A percentile compares a stretch with the other conserved stretches of the same genome.
These are phyloP conservation scores for Aurelia aurita complex sp. Pacific DNA, from an alignment of 30 jellyfish, hydroid and myxozoan species.

Conservation along the genomic window DNA sequence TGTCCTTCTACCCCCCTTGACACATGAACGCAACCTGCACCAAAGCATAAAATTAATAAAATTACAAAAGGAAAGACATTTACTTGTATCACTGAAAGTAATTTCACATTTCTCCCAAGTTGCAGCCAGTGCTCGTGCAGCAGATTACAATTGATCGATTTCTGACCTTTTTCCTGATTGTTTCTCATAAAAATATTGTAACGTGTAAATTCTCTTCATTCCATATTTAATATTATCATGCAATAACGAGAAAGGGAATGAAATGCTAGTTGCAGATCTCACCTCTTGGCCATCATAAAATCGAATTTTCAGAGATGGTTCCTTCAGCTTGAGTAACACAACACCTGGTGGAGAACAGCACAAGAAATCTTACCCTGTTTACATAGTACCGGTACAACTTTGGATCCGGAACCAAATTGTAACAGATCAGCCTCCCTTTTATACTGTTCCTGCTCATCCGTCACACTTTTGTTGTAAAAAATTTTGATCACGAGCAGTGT, in stretches of 20 bases:
- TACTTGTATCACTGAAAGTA: too few relatives aligned
- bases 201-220: not conserved
- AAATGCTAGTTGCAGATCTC: not conserved
- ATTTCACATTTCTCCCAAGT: too few relatives aligned
- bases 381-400: not conserved
- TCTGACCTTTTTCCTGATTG: not conserved
- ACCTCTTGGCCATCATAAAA: constrained; percentile 88
- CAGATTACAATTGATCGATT: too few relatives aligned
- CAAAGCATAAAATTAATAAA: too few relatives aligned
- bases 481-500: too few relatives aligned
- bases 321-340: constrained; percentile 44
- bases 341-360: constrained; percentile 38
- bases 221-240: not conserved
- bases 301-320: constrained; percentile 54
- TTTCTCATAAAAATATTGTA: not conserved
- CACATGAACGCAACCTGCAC: too few relatives aligned
- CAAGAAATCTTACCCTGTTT: not conserved
- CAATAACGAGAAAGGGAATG: not conserved
- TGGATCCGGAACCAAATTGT: not conserved
- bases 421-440: not conserved
- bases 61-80: too few relatives aligned
- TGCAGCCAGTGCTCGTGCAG: too few relatives aligned
- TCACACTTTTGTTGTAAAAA: too few relatives aligned
- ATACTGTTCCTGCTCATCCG: too few relatives aligned
- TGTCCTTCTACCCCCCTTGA: too few relatives aligned